These are phyloP conservation scores for Galeruca laticollis DNA, from an alignment of 2,888 invertebrate species.

Conservation along the genomic window DNA sequence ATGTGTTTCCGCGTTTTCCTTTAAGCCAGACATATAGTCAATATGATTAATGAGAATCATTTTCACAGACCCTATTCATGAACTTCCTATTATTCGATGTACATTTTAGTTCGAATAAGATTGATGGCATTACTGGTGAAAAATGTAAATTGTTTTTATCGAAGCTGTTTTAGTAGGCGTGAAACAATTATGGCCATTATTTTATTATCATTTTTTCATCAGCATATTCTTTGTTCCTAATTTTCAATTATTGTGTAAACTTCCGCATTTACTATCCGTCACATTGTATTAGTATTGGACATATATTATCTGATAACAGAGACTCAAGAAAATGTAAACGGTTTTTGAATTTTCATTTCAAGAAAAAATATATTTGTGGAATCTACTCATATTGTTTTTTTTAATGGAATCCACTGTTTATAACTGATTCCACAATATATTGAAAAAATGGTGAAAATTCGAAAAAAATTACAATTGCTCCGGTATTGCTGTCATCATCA, in stretches of 20 bases:
- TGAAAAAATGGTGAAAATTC: no score
- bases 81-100: constrained; percentile 18
- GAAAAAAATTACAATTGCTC: no score
- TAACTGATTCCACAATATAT: no score
- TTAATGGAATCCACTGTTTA: no score
- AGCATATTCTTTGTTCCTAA: neutral
- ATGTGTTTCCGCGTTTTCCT: neutral
- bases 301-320: no score
- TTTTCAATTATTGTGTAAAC: neutral
- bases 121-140: constrained; percentile 8
- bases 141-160: constrained; percentile 11
- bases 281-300: no score
- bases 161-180: neutral
- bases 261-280: no score
- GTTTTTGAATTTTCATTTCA: no score
- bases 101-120: constrained; percentile 14
- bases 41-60: constrained; percentile 25
- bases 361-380: no score
- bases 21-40: constrained; percentile 4
- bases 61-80: constrained; percentile 10
- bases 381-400: no score
- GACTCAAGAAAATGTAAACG: no score
- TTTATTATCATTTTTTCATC: neutral
- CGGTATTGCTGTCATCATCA: no score
- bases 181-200: constrained; percentile 3